Percentiles rank a stretch among this genome's conserved stretches.
These are phyloP conservation scores for Lucilia sericata DNA, from an alignment of 1,140 invertebrate species.

Conservation along the genomic window DNA sequence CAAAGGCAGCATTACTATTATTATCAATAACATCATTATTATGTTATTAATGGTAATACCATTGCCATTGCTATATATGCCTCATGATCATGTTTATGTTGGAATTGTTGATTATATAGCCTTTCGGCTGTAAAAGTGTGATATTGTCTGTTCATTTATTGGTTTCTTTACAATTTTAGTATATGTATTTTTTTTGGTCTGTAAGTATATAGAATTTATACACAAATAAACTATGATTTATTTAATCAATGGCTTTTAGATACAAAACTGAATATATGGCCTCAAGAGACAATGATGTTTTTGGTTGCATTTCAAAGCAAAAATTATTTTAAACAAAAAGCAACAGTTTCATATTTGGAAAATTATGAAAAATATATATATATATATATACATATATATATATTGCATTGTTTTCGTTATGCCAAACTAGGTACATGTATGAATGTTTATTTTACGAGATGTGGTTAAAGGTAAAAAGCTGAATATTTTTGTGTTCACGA, in stretches of 20 bases:
- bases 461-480: no score
- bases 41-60: not conserved
- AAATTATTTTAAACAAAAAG: not conserved
- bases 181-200: not conserved
- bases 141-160: slow-evolving; percentile 1
- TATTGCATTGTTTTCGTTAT: not conserved
- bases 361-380: not conserved
- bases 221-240: slow-evolving; percentile 11
- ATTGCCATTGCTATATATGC: not conserved
- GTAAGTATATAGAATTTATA: slow-evolving; percentile 6
- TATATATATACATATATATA: no score
- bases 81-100: not conserved
- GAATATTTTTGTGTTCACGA: no score
- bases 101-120: slow-evolving; percentile 3
- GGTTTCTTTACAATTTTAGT: not conserved
- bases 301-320: not conserved
- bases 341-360: not conserved
- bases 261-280: not conserved
- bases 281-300: slow-evolving; percentile 2
- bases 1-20: not conserved
- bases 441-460: no score
- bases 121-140: slow-evolving; percentile 26
- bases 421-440: not conserved
- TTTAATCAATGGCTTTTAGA: slow-evolving; percentile 26
- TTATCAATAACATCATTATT: not conserved